Evolutionary conservation across 1,140 invertebrate genomes (phyloP).

Genomic region (Scaptomyza hsui): DNA sequence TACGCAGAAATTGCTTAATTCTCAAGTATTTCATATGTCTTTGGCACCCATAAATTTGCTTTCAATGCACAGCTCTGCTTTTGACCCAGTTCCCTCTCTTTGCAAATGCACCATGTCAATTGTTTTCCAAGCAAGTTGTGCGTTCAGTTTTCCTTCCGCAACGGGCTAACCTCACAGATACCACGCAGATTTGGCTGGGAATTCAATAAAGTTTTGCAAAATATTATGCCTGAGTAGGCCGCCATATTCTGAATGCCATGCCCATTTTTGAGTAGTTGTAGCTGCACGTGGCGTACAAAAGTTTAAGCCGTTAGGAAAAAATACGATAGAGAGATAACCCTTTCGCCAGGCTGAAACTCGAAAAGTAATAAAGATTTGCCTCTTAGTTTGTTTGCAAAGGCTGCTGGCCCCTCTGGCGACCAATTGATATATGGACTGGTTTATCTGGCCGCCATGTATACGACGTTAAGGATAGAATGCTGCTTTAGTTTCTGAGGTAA

Average conservation of each 20-base stretch:
- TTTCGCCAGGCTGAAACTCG: conserved; percentile 40
- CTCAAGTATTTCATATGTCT: conserved; percentile 74
- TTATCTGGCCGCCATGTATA: conserved; percentile 47
- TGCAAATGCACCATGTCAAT: conserved; percentile 16
- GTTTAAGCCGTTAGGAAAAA: conserved; percentile 42
- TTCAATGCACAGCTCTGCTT: conserved; percentile 62
- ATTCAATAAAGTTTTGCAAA: conserved; percentile 81
- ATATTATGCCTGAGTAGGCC: conserved; percentile 71
- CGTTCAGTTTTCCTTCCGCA: conserved; percentile 13
- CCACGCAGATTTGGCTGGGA: conserved; percentile 71
- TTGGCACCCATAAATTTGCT: conserved; percentile 69
- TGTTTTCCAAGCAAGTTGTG: conserved; percentile 43
- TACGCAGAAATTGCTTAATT: conserved; percentile 60
- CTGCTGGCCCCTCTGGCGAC: conserved; percentile 54
- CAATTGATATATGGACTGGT: conserved; percentile 62
- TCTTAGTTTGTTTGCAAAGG: conserved; percentile 31
- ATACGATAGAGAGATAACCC: conserved; percentile 17
- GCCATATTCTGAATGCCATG: conserved; percentile 50
- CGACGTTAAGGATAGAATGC: neutral
- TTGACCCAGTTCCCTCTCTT: neutral
- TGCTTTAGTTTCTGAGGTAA: conserved; percentile 26
- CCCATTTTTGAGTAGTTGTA: conserved; percentile 42
- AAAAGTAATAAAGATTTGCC: conserved; percentile 78
- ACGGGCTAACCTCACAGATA: conserved; percentile 32
- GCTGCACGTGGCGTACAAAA: conserved; percentile 66